Evolutionary conservation across 2,113 vertebrate species (phyloP).

Genomic region (Eublepharis macularius): DNA sequence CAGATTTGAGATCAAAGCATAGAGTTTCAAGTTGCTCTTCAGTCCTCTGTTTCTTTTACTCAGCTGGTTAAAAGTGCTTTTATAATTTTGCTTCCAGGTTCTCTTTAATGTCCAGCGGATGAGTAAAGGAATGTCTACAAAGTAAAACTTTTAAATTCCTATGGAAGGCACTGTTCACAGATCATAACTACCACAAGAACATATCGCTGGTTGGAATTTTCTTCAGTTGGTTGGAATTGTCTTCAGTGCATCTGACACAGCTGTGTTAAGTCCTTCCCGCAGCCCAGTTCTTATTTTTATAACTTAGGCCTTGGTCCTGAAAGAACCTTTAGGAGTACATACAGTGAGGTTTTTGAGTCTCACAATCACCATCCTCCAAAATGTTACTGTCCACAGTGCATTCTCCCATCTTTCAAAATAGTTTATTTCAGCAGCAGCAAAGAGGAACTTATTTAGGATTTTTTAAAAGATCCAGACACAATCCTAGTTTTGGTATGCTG

Average conservation of each 20-base stretch:
- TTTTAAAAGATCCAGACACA: no score
- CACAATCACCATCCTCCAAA: background rate
- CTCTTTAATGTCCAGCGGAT: background rate
- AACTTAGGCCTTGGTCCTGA: slow-evolving; percentile 65
- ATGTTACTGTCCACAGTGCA: background rate
- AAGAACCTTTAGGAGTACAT: slow-evolving; percentile 48
- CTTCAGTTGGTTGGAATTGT: slow-evolving; percentile 37
- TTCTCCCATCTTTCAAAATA: background rate
- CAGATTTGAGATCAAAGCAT: background rate
- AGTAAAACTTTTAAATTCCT: background rate
- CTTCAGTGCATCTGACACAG: slow-evolving; percentile 52
- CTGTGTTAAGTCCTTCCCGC: slow-evolving; percentile 68
- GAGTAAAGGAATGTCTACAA: background rate
- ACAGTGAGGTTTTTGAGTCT: background rate
- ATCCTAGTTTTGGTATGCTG: no score
- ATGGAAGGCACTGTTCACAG: background rate
- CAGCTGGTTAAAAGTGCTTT: background rate
- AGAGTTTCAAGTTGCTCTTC: background rate
- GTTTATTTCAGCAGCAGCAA: background rate
- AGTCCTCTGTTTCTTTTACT: background rate
- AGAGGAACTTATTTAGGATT: no score
- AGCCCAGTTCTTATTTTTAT: slow-evolving; percentile 68
- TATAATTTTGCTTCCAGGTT: background rate
- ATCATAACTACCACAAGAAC: slow-evolving; percentile 24
- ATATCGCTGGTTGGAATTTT: slow-evolving; percentile 33